These are phyloP conservation scores for Heliconius sara DNA, from an alignment of 2,888 invertebrate species.

Conservation along the genomic window DNA sequence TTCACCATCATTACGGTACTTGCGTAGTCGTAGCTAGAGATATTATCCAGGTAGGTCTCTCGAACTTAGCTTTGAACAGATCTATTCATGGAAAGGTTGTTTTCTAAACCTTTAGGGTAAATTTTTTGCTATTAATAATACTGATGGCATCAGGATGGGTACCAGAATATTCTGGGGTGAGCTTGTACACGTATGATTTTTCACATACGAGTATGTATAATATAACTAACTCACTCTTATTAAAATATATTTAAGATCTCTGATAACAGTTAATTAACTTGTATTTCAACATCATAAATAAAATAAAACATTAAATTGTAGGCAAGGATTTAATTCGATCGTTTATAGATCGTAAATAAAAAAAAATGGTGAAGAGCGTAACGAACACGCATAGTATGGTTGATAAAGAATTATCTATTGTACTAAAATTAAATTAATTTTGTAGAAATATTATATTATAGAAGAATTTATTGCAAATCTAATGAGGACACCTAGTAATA, in stretches of 20 bases:
- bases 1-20: too few species aligned
- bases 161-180: too few species aligned
- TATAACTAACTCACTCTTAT: background rate
- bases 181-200: background rate
- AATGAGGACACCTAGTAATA: too few species aligned
- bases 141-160: too few species aligned
- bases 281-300: slow-evolving; percentile 27
- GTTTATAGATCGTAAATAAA: slow-evolving; percentile 2
- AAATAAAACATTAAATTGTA: slow-evolving; percentile 19
- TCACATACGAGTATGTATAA: background rate
- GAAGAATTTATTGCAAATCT: too few species aligned
- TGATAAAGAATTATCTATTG: background rate
- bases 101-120: too few species aligned
- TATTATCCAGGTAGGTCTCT: too few species aligned
- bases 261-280: slow-evolving; percentile 22
- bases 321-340: slow-evolving; percentile 12
- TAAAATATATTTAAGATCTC: background rate
- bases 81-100: too few species aligned
- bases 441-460: background rate
- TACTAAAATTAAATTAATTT: background rate
- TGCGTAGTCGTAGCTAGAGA: too few species aligned
- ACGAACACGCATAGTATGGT: slow-evolving; percentile 1
- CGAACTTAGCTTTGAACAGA: too few species aligned
- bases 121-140: too few species aligned
- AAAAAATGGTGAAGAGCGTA: background rate